Evolutionary conservation across 2,797 vertebrate genomes (phyloP), one percentile per base, ranked within the genome.

Genomic region (Hemibagrus guttatus): DNA sequence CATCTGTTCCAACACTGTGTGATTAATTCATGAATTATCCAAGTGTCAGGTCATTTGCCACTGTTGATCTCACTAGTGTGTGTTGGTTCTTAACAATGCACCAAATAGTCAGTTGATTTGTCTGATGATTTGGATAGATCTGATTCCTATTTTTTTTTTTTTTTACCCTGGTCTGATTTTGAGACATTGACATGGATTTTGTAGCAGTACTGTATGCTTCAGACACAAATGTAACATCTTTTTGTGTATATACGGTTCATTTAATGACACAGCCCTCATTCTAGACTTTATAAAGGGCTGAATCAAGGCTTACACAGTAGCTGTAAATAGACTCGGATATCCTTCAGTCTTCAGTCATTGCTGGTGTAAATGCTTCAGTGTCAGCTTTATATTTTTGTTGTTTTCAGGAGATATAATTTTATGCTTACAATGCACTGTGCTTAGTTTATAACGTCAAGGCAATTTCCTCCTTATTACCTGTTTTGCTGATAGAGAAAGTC

Each of bases 381-480:
- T 71, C 19, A 4, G 68, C 9, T 39, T 8, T 23, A 39, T 42
- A 71, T 71, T 23, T 69, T 28, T 14, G 35, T 68, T 39, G 9
- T 12, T 72, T 72, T 72, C 21, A 46, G 39, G 21, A 42, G 9
- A 72, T 72, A 72, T 9, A 16, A 19, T 21, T 76, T 56, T 76
- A 76, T 76, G 49, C 74, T 76, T 54, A 79, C n/a, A 79, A 23
- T 14, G 11, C 76, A 79, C 23, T 79, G 54, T 79, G 5, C 28
- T 59, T 59, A 35, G 76, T 58, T 59, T 78, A 78, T 31, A 31
- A 28, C n/a, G 0, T 28, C 4, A 42, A 26, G 54, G 52, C 76
- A 80, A 80, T 59, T 80, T 80, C 76, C 75, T 80, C 31, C 31
- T 79, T 39, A 80, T 59, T 61, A 26, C 31, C 5, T 39, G 54